phyloP scores from a whole-genome alignment of 2,797 vertebrate genomes.

The Phyllotis vaccarum region DNA sequence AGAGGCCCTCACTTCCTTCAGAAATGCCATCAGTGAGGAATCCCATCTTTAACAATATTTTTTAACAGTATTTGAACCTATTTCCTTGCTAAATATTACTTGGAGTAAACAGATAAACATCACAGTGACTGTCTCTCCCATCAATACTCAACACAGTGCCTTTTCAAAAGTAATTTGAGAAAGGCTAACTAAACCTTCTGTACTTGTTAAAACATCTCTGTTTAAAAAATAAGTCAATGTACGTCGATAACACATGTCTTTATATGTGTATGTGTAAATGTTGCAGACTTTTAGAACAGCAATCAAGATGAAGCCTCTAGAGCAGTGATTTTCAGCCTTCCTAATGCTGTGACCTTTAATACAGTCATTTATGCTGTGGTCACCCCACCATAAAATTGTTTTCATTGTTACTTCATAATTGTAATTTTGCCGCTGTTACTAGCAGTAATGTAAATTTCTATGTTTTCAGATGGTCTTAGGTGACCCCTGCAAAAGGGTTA shows the following conservation, averaged over 20 bases:
- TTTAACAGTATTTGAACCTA: neutral
- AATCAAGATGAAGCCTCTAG: neutral
- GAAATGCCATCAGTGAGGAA: neutral
- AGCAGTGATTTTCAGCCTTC: neutral
- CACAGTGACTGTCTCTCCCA: neutral
- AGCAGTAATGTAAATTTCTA: neutral
- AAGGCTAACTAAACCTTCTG: neutral
- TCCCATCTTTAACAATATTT: neutral
- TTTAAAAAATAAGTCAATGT: no score
- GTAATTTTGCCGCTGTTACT: neutral
- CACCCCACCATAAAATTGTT: neutral
- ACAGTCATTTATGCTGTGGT: neutral
- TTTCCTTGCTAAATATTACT: constrained; percentile 33
- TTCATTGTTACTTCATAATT: neutral
- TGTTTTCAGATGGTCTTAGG: no score
- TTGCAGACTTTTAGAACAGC: neutral
- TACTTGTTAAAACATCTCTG: constrained; percentile 24
- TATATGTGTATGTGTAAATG: neutral
- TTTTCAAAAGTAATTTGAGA: constrained; percentile 20
- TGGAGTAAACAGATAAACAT: neutral
- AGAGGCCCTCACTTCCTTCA: neutral
- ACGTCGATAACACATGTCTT: neutral
- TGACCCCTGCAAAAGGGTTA: neutral
- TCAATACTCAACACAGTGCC: neutral
- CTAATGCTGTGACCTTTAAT: neutral